Evolutionary conservation across 1,140 invertebrate genomes (phyloP).

Genomic region (Drosophila rufa): DNA sequence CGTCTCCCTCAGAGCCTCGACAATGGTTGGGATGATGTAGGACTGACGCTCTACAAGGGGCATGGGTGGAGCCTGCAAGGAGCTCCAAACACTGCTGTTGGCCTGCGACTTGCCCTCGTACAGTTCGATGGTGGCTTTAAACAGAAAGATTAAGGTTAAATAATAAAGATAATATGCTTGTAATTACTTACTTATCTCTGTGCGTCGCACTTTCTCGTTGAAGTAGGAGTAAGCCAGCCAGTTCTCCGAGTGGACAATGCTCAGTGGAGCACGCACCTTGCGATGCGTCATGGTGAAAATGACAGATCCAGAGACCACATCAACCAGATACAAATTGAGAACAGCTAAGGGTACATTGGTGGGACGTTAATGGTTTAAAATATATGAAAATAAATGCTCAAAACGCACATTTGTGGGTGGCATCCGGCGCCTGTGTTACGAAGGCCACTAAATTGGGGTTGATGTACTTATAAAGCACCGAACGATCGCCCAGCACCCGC

Average conservation of each 20-base stretch:
- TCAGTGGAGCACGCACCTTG: slow-evolving; percentile 92
- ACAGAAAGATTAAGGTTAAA: neutral
- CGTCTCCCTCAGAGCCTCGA: slow-evolving; percentile 93
- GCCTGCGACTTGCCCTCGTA: slow-evolving; percentile 96
- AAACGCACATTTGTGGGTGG: slow-evolving; percentile 89
- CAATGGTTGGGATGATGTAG: slow-evolving; percentile 94
- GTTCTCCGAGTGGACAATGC: slow-evolving; percentile 98
- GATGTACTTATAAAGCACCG: slow-evolving; percentile 98
- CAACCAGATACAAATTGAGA: slow-evolving; percentile 93
- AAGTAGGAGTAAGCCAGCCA: slow-evolving; percentile 98
- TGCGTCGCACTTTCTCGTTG: slow-evolving; percentile 96
- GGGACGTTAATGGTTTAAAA: neutral
- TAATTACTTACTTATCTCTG: slow-evolving; percentile 90
- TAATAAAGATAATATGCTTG: neutral
- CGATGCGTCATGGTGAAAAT: slow-evolving; percentile 92
- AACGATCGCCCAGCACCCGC: slow-evolving; percentile 96
- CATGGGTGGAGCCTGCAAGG: slow-evolving; percentile 89
- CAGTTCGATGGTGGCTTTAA: slow-evolving; percentile 93
- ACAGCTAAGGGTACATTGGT: slow-evolving; percentile 34
- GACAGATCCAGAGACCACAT: slow-evolving; percentile 94
- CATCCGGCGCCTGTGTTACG: slow-evolving; percentile 92
- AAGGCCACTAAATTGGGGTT: slow-evolving; percentile 98
- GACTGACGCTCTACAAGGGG: slow-evolving; percentile 95
- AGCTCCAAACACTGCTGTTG: slow-evolving; percentile 95
- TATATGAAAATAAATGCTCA: neutral